These are phyloP conservation scores for Xestobium rufovillosum DNA, from an alignment of 2,888 invertebrate species.

Conservation along the genomic window DNA sequence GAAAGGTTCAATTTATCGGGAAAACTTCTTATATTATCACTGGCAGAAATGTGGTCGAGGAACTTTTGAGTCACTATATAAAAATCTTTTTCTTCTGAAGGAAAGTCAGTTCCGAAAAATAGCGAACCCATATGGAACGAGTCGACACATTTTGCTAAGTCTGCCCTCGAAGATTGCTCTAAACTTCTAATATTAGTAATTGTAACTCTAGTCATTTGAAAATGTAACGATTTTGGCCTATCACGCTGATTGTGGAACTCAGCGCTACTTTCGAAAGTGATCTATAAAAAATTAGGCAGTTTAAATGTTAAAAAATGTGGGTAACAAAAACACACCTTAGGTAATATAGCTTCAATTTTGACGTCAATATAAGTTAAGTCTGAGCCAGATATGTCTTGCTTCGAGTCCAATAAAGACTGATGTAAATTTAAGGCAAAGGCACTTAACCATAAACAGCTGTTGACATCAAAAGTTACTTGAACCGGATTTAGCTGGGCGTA, in stretches of 20 bases:
- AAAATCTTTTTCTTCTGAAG: slow-evolving; percentile 60
- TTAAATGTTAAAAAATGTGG: neutral
- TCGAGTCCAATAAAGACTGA: slow-evolving; percentile 58
- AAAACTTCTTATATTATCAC: slow-evolving; percentile 43
- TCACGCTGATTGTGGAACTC: slow-evolving; percentile 77
- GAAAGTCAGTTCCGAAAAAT: slow-evolving; percentile 72
- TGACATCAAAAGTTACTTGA: slow-evolving; percentile 76
- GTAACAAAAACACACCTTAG: slow-evolving; percentile 56
- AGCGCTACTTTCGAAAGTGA: slow-evolving; percentile 68
- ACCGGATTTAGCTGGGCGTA: slow-evolving; percentile 89
- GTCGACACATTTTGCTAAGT: slow-evolving; percentile 72
- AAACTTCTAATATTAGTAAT: slow-evolving; percentile 61
- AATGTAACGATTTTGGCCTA: slow-evolving; percentile 77
- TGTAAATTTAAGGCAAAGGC: slow-evolving; percentile 85
- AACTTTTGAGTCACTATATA: slow-evolving; percentile 79
- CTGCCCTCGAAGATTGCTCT: slow-evolving; percentile 64
- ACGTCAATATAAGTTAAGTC: slow-evolving; percentile 69
- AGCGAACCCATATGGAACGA: slow-evolving; percentile 67
- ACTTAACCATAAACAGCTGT: slow-evolving; percentile 88
- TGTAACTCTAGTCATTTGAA: slow-evolving; percentile 71
- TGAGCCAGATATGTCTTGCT: slow-evolving; percentile 35
- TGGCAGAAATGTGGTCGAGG: slow-evolving; percentile 55
- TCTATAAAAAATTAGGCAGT: slow-evolving; percentile 43
- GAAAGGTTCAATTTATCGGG: slow-evolving; percentile 35
- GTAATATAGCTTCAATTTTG: slow-evolving; percentile 87